A percentile compares a stretch with the other conserved stretches of the same genome.
These are phyloP conservation scores for Bhutanitis thaidina DNA, from an alignment of 2,888 invertebrate genomes.

Conservation along the genomic window DNA sequence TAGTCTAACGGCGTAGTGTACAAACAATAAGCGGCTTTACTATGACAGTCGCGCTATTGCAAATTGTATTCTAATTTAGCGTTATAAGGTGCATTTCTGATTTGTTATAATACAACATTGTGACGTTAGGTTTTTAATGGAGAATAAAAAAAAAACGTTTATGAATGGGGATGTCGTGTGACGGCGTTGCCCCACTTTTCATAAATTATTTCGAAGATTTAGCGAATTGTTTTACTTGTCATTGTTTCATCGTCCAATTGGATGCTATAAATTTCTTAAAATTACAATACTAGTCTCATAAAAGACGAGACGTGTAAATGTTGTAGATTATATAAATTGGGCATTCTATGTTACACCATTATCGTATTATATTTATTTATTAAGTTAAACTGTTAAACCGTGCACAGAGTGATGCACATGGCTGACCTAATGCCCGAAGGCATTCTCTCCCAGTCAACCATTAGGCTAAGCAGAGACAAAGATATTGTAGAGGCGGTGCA, in stretches of 20 bases:
- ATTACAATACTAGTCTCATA: too few species aligned
- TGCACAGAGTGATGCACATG: too few species aligned
- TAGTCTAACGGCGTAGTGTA: slow-evolving; percentile 60
- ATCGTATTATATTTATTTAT: too few species aligned
- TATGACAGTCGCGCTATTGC: slow-evolving; percentile 2
- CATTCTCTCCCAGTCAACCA: too few species aligned
- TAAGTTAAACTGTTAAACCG: too few species aligned
- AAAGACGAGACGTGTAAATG: too few species aligned
- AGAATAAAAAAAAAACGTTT: slow-evolving; percentile 53
- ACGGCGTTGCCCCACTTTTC: slow-evolving; percentile 58
- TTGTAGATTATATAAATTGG: too few species aligned
- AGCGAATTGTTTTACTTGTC: slow-evolving; percentile 61
- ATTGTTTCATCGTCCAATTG: slow-evolving; percentile 28
- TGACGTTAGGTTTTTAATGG: slow-evolving; percentile 22
- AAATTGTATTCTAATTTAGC: slow-evolving; percentile 26
- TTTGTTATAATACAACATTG: slow-evolving; percentile 12
- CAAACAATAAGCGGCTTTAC: slow-evolving; percentile 30
- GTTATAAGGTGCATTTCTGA: slow-evolving; percentile 22
- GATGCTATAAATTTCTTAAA: slow-evolving; percentile 2
- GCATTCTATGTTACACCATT: too few species aligned
- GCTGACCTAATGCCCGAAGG: too few species aligned
- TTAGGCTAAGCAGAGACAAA: too few species aligned
- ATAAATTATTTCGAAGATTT: slow-evolving; percentile 62
- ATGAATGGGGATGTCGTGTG: slow-evolving; percentile 66
- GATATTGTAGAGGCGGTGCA: too few species aligned